A percentile compares a stretch with the other conserved stretches of the same genome.
phyloP scores from a whole-genome alignment of 2,888 invertebrate genomes.

The Nipponacmea schrenckii region DNA sequence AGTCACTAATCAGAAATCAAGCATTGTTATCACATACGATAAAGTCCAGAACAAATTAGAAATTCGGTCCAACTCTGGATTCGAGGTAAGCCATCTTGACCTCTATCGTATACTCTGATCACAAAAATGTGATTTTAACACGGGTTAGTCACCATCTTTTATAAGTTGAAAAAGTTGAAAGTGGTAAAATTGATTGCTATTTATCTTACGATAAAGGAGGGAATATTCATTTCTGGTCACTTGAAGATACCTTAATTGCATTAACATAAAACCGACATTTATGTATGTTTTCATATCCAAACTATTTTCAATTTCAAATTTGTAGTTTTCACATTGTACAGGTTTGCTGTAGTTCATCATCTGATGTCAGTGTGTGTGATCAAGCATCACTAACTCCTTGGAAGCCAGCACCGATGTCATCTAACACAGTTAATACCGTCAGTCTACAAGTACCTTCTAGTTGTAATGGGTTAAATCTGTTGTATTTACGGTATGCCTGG shows the following conservation, averaged over 20 bases:
- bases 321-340: neutral
- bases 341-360: neutral
- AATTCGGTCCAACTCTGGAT: neutral
- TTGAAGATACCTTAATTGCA: no score
- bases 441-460: constrained; percentile 31
- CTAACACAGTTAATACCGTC: constrained; percentile 25
- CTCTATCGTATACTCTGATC: no score
- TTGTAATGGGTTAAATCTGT: constrained; percentile 31
- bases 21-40: neutral
- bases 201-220: no score
- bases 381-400: constrained; percentile 23
- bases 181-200: no score
- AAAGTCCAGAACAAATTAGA: neutral
- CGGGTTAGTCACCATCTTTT: no score
- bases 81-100: neutral
- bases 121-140: no score
- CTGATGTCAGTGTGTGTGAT: neutral
- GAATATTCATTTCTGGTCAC: no score
- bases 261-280: no score
- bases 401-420: constrained; percentile 37
- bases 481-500: constrained; percentile 47
- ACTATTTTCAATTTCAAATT: no score
- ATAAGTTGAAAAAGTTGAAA: no score
- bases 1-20: neutral
- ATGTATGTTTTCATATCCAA: no score